Evolutionary conservation across 2,113 vertebrate genomes (phyloP).

Genomic region (Epinephelus cyanopodus): DNA sequence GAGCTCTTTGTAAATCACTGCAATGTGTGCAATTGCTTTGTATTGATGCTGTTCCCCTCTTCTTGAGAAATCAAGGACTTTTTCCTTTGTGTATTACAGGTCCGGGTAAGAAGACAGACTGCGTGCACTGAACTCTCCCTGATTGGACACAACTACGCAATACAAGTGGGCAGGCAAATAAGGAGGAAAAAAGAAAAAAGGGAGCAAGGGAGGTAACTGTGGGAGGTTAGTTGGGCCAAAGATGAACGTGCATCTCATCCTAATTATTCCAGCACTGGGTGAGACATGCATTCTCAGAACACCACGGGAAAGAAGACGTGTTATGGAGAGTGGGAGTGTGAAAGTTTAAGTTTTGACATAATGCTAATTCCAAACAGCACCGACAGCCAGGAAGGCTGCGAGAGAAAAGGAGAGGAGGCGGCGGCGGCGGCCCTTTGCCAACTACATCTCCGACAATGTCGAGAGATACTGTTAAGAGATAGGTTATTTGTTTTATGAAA

Average conservation of each 20-base stretch:
- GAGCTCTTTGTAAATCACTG: conserved; percentile 33
- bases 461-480: conserved; percentile 13
- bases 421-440: conserved; percentile 14
- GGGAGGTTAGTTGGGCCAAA: conserved; percentile 58
- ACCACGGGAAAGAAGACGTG: conserved; percentile 51
- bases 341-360: conserved; percentile 66
- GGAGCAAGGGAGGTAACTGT: conserved; percentile 33
- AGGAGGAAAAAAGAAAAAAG: conserved; percentile 20
- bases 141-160: conserved; percentile 40
- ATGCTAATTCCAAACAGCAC: conserved; percentile 52
- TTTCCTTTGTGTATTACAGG: conserved; percentile 11
- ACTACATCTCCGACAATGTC: background rate
- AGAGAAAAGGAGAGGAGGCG: conserved; percentile 15
- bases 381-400: conserved; percentile 37
- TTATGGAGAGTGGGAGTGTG: conserved; percentile 57
- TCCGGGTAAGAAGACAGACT: conserved; percentile 19
- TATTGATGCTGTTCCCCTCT: background rate
- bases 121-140: conserved; percentile 13
- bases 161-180: conserved; percentile 52
- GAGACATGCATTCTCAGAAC: conserved; percentile 50
- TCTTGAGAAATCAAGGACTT: conserved; percentile 25
- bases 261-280: conserved; percentile 64
- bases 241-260: conserved; percentile 57
- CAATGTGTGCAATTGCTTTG: background rate
- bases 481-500: conserved; percentile 15